Base-by-base conservation (phyloP, 1,140 invertebrate genomes). In the Monochamus saltuarius region DNA sequence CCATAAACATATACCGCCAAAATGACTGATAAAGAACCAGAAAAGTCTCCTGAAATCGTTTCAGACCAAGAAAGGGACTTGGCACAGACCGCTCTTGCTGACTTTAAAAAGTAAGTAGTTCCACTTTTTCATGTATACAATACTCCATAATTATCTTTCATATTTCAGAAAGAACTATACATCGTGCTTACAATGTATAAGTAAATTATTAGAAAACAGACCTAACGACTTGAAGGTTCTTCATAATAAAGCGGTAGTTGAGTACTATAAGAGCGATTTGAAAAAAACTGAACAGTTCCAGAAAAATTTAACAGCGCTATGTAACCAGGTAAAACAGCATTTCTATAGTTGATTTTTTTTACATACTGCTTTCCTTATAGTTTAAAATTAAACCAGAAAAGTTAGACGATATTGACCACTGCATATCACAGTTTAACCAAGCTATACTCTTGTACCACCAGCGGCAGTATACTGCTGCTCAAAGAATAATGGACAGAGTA, bases 381-480 rank as follows among this genome's bases (percentile, higher is more conserved):
- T 77, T 78, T 55, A 71, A 78, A 49, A 71, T 82, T 10, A 77
- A 83, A 53, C 76, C 79, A 9, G 82, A 87, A 17, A 80, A 80
- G 59, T 65, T 82, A n/a, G 86, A 87, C 57, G 87, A 89, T 76
- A 83, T 88, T 9, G 87, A 89, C 58, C 85, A 87, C 64, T 87
- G 86, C 69, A 82, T 88, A 68, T 77, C 84, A 14, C 82, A 85
- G 46, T 95, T 90, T 73, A 95, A 94, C 75, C 89, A 92, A 70
- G 90, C 92, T 1, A 84, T 95, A 1, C 70, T 94, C 8, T 80
- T 92, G 3, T 95, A 89, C 75, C 90, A 93, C 68, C 84, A 87
- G 0, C 83, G 85, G 56, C 89, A 95, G 72, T 91, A 91, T 73
- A 85, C 84, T 43, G 81, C 86, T 54, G 87, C 92, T 6, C 75